Evolutionary conservation across 2,113 vertebrate genomes (phyloP).

Genomic region (Alexandromys fortis): DNA sequence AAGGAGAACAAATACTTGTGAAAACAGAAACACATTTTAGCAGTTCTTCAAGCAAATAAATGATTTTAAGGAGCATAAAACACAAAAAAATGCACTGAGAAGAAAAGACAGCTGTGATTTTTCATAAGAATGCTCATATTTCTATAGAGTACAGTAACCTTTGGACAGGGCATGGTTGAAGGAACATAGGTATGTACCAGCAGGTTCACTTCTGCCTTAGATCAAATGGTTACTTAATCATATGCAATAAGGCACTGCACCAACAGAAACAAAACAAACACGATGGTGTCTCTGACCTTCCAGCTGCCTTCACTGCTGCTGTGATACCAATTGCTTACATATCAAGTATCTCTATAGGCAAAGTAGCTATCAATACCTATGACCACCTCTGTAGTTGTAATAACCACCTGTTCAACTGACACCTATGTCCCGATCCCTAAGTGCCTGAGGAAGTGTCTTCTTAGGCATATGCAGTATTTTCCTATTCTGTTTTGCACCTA

Average conservation of each 20-base stretch:
- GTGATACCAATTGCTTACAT: neutral
- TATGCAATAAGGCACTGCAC: neutral
- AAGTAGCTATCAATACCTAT: neutral
- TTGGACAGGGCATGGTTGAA: neutral
- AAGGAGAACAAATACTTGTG: conserved; percentile 67
- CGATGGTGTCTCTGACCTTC: neutral
- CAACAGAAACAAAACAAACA: neutral
- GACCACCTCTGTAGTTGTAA: neutral
- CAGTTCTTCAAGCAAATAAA: conserved; percentile 48
- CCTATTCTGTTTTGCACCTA: neutral
- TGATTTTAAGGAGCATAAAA: conserved; percentile 23
- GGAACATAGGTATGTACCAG: neutral
- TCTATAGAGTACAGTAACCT: conserved; percentile 26
- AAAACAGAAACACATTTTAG: conserved; percentile 63
- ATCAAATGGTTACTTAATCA: neutral
- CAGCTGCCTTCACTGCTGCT: neutral
- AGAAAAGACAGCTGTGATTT: conserved; percentile 16
- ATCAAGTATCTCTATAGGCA: neutral
- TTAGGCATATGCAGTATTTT: neutral
- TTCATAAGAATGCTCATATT: neutral
- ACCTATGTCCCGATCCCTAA: neutral
- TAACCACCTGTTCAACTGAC: neutral
- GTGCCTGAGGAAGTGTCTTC: neutral
- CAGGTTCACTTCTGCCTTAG: neutral
- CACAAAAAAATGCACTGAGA: conserved; percentile 21